A percentile compares a stretch with the other conserved stretches of the same genome.
These are phyloP conservation scores for Hydractinia echinata DNA, from an alignment of 30 jellyfish, hydroid and myxozoan species.

Conservation along the genomic window DNA sequence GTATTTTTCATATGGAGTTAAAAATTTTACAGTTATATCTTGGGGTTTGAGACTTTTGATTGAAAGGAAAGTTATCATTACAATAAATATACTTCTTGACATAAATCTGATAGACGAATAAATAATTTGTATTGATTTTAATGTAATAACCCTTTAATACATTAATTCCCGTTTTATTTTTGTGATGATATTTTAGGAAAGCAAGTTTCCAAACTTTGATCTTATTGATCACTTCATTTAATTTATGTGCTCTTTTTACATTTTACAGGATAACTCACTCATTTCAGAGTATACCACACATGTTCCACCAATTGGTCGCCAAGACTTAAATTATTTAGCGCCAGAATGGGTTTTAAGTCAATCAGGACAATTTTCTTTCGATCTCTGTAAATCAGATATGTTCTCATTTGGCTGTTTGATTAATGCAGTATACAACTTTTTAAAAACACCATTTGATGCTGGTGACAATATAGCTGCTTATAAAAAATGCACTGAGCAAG, in stretches of 20 bases:
- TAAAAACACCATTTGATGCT: conserved; percentile 84
- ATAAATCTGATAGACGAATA: too few relatives aligned
- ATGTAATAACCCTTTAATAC: too few relatives aligned
- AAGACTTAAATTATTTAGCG: conserved; percentile 73
- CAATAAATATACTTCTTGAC: too few relatives aligned
- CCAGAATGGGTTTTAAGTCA: conserved; percentile 68
- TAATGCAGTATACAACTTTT: conserved; percentile 60
- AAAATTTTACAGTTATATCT: too few relatives aligned
- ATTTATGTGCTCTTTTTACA: neutral
- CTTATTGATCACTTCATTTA: neutral
- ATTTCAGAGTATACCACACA: conserved; percentile 12
- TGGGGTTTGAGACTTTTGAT: too few relatives aligned
- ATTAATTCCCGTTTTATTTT: too few relatives aligned
- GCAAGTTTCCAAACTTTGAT: too few relatives aligned
- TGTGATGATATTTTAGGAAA: too few relatives aligned
- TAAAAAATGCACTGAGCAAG: conserved; percentile 80
- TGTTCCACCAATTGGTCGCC: conserved; percentile 56
- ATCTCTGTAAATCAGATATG: conserved; percentile 56
- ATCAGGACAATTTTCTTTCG: conserved; percentile 37
- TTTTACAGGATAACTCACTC: neutral
- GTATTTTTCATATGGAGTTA: neutral
- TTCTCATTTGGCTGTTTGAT: conserved; percentile 73
- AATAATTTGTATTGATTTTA: too few relatives aligned
- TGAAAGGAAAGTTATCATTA: too few relatives aligned
- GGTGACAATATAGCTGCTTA: conserved; percentile 61